Evolutionary conservation across 2,797 vertebrate genomes (phyloP).

Genomic region (Characodon lateralis): DNA sequence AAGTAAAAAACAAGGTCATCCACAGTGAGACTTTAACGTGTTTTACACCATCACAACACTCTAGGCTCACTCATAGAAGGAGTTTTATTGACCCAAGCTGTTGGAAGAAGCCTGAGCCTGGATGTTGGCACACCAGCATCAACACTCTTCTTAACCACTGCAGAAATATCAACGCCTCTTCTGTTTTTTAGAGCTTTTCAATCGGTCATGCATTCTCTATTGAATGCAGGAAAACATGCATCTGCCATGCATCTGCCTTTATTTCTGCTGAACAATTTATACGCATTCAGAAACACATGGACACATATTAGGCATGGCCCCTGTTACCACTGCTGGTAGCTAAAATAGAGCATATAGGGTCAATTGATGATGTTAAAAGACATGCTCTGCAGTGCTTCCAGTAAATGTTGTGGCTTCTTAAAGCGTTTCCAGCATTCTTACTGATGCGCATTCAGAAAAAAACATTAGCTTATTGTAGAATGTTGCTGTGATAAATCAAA

Average conservation of each 20-base stretch:
- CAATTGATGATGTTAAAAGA: constrained; percentile 5
- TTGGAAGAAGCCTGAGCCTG: neutral
- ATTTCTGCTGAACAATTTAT: neutral
- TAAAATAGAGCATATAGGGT: neutral
- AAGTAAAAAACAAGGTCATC: neutral
- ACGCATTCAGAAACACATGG: neutral
- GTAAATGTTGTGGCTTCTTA: constrained; percentile 1
- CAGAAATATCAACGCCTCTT: too few relatives aligned
- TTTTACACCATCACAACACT: neutral
- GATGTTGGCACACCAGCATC: neutral
- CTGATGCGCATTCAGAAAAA: constrained; percentile 6
- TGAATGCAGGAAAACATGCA: neutral
- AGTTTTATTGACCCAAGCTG: neutral
- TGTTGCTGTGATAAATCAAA: constrained; percentile 9
- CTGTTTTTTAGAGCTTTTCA: neutral
- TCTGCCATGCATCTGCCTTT: neutral
- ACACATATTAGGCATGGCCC: neutral
- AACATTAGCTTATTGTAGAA: constrained; percentile 6
- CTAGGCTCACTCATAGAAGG: neutral
- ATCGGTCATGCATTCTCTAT: neutral
- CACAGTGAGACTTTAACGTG: neutral
- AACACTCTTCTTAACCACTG: too few relatives aligned
- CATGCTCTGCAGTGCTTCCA: constrained; percentile 1
- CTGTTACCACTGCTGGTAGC: neutral
- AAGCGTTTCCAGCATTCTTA: constrained; percentile 8